Evolutionary conservation across 2,888 invertebrate genomes (phyloP), one percentile per base, ranked within the genome.

Genomic region (Philereme vetulata): DNA sequence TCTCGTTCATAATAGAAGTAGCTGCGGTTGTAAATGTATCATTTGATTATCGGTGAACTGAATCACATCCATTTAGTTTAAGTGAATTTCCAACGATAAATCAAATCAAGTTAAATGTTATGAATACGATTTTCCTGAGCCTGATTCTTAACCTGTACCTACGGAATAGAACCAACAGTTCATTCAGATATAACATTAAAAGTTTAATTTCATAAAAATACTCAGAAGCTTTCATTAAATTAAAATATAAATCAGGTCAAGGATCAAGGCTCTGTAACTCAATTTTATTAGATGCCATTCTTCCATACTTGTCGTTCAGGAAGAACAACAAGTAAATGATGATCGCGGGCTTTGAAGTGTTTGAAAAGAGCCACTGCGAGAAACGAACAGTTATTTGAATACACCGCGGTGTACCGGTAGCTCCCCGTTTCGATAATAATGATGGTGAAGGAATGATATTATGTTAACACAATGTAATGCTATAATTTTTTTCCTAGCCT

Each of bases 51-150:
- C 51, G 34, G 50, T 40, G 44, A 42, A 51, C 51, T 60, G 55
- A 51, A 60, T 60, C 6, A 51, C 51, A 51, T 51, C 48, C 55
- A 44, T 56, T 60, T 38, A 47, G 51, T 48, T 55, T 47, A 42
- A 10, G 44, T 55, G 51, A 59, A 55, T 51, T 54, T 56, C 46
- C 44, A 51, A 38, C 55, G 51, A 51, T 60, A 60, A 60, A 60
- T 56, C 55, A 56, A 48, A 51, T 56, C 21, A 60, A 46, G 40
- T 51, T 60, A 44, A 55, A 60, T 56, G 51, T 55, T 60, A 55
- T 60, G 60, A 55, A 56, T 56, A 51, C 55, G 60, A 51, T 47
- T 60, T 60, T 51, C 55, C 51, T 42, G 21, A 21, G 21, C 21
- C 21, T 44, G 51, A 51, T 38, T 35, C 33, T 50, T 4, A 3